A percentile compares a stretch with the other conserved stretches of the same genome.
Evolutionary conservation across 2,797 vertebrate species (phyloP).

Genomic region (Gastrophryne carolinensis): DNA sequence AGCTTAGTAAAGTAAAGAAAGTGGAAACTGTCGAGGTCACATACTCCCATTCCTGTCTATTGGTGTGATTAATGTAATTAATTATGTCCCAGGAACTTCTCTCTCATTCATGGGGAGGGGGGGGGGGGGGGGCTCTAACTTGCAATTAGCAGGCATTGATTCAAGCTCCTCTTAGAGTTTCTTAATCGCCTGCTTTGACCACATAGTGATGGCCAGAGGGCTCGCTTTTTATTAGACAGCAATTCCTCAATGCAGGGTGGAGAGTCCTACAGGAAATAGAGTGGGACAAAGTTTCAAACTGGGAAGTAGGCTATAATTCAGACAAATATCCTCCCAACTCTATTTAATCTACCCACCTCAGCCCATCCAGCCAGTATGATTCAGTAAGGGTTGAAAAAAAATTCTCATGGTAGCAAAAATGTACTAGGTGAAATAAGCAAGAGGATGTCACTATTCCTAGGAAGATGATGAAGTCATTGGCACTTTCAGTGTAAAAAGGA

Average conservation of each 20-base stretch:
- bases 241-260: conserved; percentile 20
- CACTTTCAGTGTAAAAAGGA: too few relatives aligned
- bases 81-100: conserved; percentile 1
- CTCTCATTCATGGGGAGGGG: neutral
- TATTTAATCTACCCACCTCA: neutral
- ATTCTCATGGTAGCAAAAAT: too few relatives aligned
- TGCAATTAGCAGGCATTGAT: conserved; percentile 30
- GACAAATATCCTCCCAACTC: neutral
- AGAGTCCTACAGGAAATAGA: neutral
- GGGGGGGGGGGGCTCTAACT: conserved; percentile 22
- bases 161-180: neutral
- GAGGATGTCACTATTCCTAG: too few relatives aligned
- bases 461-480: too few relatives aligned
- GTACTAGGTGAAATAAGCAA: too few relatives aligned
- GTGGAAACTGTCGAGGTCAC: too few relatives aligned
- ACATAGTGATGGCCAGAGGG: conserved; percentile 35
- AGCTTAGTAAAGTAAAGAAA: too few relatives aligned
- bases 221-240: conserved; percentile 38
- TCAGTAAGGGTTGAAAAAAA: too few relatives aligned
- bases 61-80: conserved; percentile 36
- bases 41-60: too few relatives aligned
- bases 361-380: neutral
- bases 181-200: conserved; percentile 38
- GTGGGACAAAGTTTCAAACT: neutral
- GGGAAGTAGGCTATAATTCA: neutral